Evolutionary conservation across 1,140 invertebrate genomes (phyloP).

Genomic region (Drosophila navojoa): DNA sequence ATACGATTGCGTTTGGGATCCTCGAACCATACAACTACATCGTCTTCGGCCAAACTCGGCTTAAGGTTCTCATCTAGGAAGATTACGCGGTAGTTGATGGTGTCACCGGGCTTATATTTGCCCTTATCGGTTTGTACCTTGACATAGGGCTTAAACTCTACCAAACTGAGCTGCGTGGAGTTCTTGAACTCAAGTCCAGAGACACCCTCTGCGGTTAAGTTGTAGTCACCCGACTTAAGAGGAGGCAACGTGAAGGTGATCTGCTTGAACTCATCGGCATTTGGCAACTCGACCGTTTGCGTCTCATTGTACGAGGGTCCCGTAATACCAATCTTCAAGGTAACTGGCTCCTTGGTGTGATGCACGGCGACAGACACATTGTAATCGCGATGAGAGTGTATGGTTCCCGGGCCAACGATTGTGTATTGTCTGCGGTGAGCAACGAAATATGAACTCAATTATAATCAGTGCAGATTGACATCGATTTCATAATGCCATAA

Average conservation of each 20-base stretch:
- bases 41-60: constrained; percentile 89
- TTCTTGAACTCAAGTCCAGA: constrained; percentile 95
- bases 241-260: constrained; percentile 91
- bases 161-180: constrained; percentile 95
- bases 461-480: constrained; percentile 6
- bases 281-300: constrained; percentile 86
- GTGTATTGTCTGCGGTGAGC: constrained; percentile 86
- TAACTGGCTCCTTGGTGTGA: constrained; percentile 86
- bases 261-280: constrained; percentile 87
- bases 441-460: constrained; percentile 19
- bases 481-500: background rate
- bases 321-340: constrained; percentile 89
- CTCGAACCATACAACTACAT: constrained; percentile 83
- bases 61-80: constrained; percentile 90
- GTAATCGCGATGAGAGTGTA: constrained; percentile 93
- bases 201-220: constrained; percentile 89
- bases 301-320: constrained; percentile 89
- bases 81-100: constrained; percentile 93
- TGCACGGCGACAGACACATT: constrained; percentile 90
- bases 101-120: constrained; percentile 95
- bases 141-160: constrained; percentile 87
- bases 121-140: constrained; percentile 97
- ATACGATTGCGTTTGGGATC: constrained; percentile 84
- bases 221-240: constrained; percentile 90
- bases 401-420: constrained; percentile 91